A percentile compares a stretch with the other conserved stretches of the same genome.
Conservation (phyloP, 2,113 vertebrate genomes). For the Salvelinus namaycush region DNA sequence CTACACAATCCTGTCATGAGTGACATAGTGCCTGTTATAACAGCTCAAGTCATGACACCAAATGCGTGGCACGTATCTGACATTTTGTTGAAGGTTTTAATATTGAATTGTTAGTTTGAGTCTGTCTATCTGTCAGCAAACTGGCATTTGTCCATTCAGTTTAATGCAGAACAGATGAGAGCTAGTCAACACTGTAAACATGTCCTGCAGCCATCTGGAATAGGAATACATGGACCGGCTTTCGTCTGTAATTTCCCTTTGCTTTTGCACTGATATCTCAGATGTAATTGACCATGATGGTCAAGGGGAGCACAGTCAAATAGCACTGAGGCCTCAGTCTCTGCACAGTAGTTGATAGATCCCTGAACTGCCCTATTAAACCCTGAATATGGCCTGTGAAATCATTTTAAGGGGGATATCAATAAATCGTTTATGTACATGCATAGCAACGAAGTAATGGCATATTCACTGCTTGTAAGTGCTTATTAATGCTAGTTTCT, state of each 20-base stretch:
- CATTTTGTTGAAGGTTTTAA: neutral
- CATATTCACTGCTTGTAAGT: too few species aligned
- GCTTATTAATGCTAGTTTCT: too few species aligned
- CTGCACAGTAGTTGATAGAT: too few species aligned
- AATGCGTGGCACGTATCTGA: neutral
- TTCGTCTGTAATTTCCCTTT: conserved; percentile 5
- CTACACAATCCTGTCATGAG: neutral
- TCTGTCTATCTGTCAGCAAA: conserved; percentile 8
- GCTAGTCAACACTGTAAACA: conserved; percentile 35
- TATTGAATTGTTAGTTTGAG: neutral
- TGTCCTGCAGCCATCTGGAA: conserved; percentile 31
- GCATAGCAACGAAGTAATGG: too few species aligned
- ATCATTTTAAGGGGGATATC: too few species aligned
- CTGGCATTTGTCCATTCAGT: conserved; percentile 21
- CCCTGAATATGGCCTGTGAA: too few species aligned
- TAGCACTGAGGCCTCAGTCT: too few species aligned
- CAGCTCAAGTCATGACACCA: neutral
- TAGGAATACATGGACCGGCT: conserved; percentile 6
- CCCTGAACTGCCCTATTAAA: too few species aligned
- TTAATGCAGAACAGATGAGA: conserved; percentile 49
- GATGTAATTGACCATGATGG: too few species aligned
- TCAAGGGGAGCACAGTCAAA: too few species aligned
- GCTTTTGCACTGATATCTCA: neutral
- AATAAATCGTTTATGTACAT: too few species aligned
- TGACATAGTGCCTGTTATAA: neutral